Conservation (phyloP, 2,113 vertebrate species). For the Mustela nigripes region DNA sequence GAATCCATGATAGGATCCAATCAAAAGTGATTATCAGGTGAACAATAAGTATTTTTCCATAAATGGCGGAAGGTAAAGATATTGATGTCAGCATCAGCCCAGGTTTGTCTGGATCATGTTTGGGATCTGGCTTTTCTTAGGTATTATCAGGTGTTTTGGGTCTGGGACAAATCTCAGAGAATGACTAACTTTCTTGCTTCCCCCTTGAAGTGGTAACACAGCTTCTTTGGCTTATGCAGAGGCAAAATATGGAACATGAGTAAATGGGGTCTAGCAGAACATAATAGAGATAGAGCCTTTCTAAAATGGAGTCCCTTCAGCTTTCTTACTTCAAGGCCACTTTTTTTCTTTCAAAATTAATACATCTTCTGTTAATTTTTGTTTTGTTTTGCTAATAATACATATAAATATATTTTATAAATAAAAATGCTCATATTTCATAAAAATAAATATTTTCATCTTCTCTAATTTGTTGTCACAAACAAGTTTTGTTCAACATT, state of each 20-base stretch:
- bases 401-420: neutral
- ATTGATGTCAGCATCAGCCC: neutral
- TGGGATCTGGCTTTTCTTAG: neutral
- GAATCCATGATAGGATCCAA: neutral
- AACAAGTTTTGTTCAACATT: neutral
- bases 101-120: neutral
- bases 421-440: neutral
- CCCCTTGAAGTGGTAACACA: neutral
- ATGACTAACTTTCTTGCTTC: neutral
- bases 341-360: neutral
- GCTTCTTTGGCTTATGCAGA: neutral
- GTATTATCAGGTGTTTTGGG: neutral
- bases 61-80: neutral
- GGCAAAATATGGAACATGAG: neutral
- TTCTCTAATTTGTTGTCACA: neutral
- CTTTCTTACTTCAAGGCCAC: neutral
- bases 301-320: neutral
- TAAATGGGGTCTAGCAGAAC: neutral
- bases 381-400: neutral
- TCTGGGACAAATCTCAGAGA: neutral
- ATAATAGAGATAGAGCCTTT: neutral
- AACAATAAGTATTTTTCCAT: neutral
- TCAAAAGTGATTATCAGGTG: neutral
- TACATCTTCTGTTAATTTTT: neutral
- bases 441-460: neutral